These are phyloP conservation scores for Ectemnius cavifrons DNA, from an alignment of 2,888 invertebrate species.

Conservation along the genomic window DNA sequence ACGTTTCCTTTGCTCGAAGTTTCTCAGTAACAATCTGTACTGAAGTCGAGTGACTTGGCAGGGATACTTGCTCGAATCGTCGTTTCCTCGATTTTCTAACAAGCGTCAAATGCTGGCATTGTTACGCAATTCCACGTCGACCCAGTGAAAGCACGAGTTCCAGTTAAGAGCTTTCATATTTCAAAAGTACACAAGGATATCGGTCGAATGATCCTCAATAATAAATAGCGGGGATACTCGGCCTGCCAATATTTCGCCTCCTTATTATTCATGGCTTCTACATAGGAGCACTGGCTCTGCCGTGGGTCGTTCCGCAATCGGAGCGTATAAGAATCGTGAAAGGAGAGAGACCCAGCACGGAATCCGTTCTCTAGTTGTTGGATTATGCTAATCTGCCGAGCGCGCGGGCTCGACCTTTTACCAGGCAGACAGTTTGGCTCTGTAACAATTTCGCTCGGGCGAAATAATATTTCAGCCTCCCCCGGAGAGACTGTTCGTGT, in stretches of 20 bases:
- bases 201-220: conserved; percentile 20
- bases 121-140: no score
- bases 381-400: conserved; percentile 41
- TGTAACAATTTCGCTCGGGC: neutral
- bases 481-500: neutral
- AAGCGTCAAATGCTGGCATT: no score
- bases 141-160: no score
- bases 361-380: conserved; percentile 39
- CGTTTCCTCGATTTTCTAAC: no score
- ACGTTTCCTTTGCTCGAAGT: no score
- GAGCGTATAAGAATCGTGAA: conserved; percentile 25
- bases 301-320: conserved; percentile 37
- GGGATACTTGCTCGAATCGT: no score
- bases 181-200: no score
- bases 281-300: neutral
- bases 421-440: conserved; percentile 32
- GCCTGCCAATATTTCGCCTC: conserved; percentile 33
- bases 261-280: conserved; percentile 36
- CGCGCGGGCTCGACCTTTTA: conserved; percentile 29
- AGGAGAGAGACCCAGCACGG: conserved; percentile 17
- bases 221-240: conserved; percentile 19
- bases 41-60: no score
- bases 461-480: neutral
- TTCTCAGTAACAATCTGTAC: no score
- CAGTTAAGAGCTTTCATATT: no score